Evolutionary conservation across 2,113 vertebrate genomes (phyloP).

Genomic region (Phoenicopterus ruber): DNA sequence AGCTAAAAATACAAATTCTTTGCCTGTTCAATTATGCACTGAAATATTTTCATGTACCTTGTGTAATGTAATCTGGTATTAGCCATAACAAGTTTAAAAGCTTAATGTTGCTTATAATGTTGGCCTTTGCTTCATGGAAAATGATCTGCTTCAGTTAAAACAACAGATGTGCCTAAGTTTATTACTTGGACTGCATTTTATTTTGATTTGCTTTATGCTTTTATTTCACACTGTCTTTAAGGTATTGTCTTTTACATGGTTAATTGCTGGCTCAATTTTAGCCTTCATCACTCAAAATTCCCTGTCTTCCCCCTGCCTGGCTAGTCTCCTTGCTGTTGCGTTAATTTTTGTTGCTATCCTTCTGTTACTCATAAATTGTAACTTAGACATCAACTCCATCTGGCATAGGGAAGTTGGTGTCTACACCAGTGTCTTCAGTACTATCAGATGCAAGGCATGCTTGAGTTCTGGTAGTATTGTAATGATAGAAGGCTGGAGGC

Average conservation of each 20-base stretch:
- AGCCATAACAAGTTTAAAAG: not conserved
- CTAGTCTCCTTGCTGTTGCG: not conserved
- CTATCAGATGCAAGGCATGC: not conserved
- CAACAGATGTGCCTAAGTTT: not conserved
- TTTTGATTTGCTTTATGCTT: not conserved
- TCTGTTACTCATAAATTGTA: not conserved
- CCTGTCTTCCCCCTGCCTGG: not conserved
- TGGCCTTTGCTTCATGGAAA: not conserved
- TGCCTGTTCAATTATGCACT: not conserved
- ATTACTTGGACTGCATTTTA: not conserved
- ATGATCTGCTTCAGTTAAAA: not conserved
- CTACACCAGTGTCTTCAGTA: not conserved
- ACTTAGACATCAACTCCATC: not conserved
- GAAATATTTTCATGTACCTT: not conserved
- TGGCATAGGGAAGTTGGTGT: not conserved
- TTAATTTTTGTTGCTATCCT: not conserved
- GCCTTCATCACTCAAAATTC: not conserved
- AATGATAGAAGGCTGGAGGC: not conserved
- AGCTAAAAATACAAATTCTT: not conserved
- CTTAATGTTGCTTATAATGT: not conserved
- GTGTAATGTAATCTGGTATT: not conserved
- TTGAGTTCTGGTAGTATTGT: not conserved
- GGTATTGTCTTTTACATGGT: not conserved
- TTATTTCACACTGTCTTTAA: not conserved
- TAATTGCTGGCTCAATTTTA: not conserved